These are phyloP conservation scores for Gobius niger DNA, from an alignment of 2,113 vertebrate species.

Conservation along the genomic window DNA sequence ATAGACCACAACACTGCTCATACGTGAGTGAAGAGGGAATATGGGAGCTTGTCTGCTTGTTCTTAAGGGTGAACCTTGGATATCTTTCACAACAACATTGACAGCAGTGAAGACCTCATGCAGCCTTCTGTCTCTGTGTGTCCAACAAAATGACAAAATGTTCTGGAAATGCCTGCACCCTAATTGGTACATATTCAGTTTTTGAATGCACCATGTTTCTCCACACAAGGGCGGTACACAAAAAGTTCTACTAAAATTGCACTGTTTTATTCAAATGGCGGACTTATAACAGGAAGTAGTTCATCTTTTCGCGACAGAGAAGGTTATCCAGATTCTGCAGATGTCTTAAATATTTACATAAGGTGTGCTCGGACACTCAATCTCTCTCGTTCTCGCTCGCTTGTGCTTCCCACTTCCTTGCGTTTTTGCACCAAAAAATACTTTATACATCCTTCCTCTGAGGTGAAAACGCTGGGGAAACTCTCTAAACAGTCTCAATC, in stretches of 20 bases:
- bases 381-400: constrained; percentile 63
- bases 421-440: constrained; percentile 64
- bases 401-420: constrained; percentile 65
- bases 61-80: no score
- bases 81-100: no score
- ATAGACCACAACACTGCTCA: no score
- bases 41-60: no score
- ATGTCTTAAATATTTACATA: constrained; percentile 94
- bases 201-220: neutral
- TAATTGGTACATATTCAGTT: no score
- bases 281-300: constrained; percentile 78
- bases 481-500: constrained; percentile 92
- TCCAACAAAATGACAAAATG: no score
- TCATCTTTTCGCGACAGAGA: constrained; percentile 76
- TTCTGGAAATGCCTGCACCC: no score
- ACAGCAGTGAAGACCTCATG: no score
- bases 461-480: constrained; percentile 81
- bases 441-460: constrained; percentile 81
- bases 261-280: constrained; percentile 44
- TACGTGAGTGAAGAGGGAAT: no score
- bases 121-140: no score
- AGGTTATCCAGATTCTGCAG: constrained; percentile 84
- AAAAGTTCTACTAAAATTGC: constrained; percentile 19
- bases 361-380: constrained; percentile 85
- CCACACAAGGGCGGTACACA: neutral